Conservation (phyloP, 1,140 invertebrate genomes). For the Apolygus lucorum region DNA sequence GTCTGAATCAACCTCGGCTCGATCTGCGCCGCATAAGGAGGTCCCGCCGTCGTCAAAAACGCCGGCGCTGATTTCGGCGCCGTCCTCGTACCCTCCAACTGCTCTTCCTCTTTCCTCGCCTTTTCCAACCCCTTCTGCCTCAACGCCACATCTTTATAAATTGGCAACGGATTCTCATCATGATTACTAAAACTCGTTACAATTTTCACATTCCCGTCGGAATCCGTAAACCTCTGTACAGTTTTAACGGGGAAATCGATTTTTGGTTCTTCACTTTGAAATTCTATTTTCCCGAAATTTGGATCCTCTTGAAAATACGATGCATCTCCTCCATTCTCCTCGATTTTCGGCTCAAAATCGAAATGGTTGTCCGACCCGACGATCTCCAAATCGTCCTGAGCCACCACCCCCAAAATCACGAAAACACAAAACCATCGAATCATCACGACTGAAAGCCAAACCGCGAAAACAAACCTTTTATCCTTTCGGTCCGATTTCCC, state of each 20-base stretch:
- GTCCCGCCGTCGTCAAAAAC: neutral
- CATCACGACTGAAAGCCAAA: conserved; percentile 2
- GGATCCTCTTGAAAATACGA: neutral
- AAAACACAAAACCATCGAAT: neutral
- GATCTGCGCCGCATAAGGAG: neutral
- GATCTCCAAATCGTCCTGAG: conserved; percentile 8
- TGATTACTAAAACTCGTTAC: conserved; percentile 24
- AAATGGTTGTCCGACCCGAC: conserved; percentile 18
- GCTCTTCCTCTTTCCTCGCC: neutral
- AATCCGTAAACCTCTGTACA: conserved; percentile 20
- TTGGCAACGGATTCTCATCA: conserved; percentile 20
- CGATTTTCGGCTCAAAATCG: neutral
- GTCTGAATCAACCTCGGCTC: neutral
- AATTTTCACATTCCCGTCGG: conserved; percentile 23
- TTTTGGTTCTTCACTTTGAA: neutral
- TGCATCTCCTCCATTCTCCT: neutral
- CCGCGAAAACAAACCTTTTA: neutral
- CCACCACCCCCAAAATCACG: neutral
- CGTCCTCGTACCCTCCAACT: no score
- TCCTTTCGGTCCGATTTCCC: neutral
- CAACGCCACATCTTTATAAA: conserved; percentile 7
- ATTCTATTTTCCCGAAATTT: neutral
- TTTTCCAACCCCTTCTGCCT: neutral
- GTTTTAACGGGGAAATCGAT: conserved; percentile 23
- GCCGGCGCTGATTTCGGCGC: neutral